Evolutionary conservation across 1,140 invertebrate genomes (phyloP).

Genomic region (Zaprionus kolodkinae): DNA sequence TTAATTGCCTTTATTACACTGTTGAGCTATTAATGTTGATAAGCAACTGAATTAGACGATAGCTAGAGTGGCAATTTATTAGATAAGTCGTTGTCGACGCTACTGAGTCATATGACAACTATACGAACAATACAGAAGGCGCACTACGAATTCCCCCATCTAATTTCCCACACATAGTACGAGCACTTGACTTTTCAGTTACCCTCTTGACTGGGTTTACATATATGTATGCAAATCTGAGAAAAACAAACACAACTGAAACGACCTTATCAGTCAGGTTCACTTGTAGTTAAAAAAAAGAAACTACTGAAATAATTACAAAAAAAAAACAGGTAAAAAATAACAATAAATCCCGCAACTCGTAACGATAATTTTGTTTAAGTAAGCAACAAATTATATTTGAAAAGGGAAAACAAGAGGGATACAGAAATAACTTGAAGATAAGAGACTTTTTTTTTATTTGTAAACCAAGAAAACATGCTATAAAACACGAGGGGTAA

Average conservation of each 20-base stretch:
- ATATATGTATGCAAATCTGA: conserved; percentile 24
- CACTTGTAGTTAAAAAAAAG: conserved; percentile 20
- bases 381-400: conserved; percentile 11
- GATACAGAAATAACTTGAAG: neutral
- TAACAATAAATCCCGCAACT: conserved; percentile 8
- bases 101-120: conserved; percentile 14
- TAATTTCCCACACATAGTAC: neutral
- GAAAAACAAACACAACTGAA: conserved; percentile 6
- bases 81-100: conserved; percentile 13
- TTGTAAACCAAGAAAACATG: neutral
- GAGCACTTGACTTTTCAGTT: neutral
- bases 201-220: neutral
- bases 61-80: conserved; percentile 23
- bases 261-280: conserved; percentile 24
- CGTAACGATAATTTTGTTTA: conserved; percentile 15
- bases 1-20: conserved; percentile 38
- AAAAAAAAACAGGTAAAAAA: conserved; percentile 3
- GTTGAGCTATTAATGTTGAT: conserved; percentile 24
- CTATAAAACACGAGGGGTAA: neutral
- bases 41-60: conserved; percentile 32
- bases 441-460: neutral
- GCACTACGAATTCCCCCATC: neutral
- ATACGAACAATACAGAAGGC: neutral
- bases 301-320: conserved; percentile 18
- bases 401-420: neutral